Percentiles rank a stretch among this genome's conserved stretches.
phyloP scores from a whole-genome alignment of 2,888 invertebrate species.

The Sinopyrophorus schimmeli region DNA sequence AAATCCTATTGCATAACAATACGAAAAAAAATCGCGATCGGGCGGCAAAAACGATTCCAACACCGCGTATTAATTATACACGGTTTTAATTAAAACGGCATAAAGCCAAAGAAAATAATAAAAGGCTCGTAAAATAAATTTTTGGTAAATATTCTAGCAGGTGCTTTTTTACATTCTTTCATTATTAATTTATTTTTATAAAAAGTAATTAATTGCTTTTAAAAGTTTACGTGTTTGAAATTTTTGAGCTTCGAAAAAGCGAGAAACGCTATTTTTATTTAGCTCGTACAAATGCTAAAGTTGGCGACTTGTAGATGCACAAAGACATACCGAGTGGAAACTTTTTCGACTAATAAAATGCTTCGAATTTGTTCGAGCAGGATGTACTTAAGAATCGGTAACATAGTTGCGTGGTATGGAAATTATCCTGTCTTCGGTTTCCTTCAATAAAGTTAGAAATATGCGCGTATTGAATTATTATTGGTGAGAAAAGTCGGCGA shows the following conservation, averaged over 20 bases:
- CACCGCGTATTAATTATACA: conserved; percentile 5
- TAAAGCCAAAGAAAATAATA: conserved; percentile 11
- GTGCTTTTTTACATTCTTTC: conserved; percentile 8
- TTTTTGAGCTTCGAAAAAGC: no score
- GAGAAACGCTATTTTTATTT: no score
- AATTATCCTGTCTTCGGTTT: neutral
- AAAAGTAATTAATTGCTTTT: no score
- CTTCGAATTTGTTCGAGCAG: neutral
- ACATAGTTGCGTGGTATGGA: conserved; percentile 1
- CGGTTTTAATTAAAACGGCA: conserved; percentile 10
- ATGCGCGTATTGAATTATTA: neutral
- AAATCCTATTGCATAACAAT: neutral
- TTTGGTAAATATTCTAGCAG: conserved; percentile 10
- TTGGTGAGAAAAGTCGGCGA: conserved; percentile 6
- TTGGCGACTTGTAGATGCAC: no score
- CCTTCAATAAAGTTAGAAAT: conserved; percentile 4
- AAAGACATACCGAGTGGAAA: no score
- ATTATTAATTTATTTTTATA: no score
- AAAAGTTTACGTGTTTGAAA: no score
- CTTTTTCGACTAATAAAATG: neutral
- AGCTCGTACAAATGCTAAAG: no score
- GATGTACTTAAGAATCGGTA: neutral
- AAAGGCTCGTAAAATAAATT: conserved; percentile 12
- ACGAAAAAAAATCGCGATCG: neutral
- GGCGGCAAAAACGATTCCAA: neutral